Base-by-base conservation (phyloP, 2,888 invertebrate species). In the Lampropteryx suffumata region DNA sequence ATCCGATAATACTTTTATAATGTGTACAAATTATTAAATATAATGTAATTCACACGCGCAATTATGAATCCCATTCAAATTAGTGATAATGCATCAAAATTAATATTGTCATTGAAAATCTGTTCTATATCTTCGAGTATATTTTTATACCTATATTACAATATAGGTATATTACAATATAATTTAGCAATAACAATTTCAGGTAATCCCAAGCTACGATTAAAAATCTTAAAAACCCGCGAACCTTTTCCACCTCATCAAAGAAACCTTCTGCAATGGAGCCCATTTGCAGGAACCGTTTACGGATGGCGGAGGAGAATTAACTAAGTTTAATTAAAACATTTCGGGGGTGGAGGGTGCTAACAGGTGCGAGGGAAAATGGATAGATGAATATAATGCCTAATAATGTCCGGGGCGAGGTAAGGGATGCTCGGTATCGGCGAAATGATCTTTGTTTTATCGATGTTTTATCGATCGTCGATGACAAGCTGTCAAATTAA, bases 261-360 rank as follows among this genome's bases (percentile, higher is more conserved):
- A 57, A 52, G 65, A 67, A 69, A 67, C 67, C 62, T 61, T 69
- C 65, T 57, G 51, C 47, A 37, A 44, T 1, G 14, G 29, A 50
- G 29, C 30, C 28, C 12, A 21, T 50, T 37, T 36, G 43, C 30
- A 50, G 42, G 10, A 33, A 27, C 33, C 27, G 9, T 39, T 27
- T 37, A 27, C 56, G 61, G 53, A 58, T 24, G 34, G 44, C 14
- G 14, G 39, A 65, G 64, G 70, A 64, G 77, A 82, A 83, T 85
- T 83, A 83, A 79, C 75, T 76, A 84, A 84, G 82, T 85, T 84
- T 79, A 83, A 85, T 84, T 79, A 81, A 84, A 84, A 80, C 79
- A 81, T 78, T 75, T 69, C 55, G 61, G 63, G 43, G 27, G 53
- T 56, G 64, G 47, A 27, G 40, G 47, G 63, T 68, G 69, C n/a